Evolutionary conservation across 2,888 invertebrate species (phyloP), one percentile per base, ranked within the genome.

Genomic region (Baccha elongata): DNA sequence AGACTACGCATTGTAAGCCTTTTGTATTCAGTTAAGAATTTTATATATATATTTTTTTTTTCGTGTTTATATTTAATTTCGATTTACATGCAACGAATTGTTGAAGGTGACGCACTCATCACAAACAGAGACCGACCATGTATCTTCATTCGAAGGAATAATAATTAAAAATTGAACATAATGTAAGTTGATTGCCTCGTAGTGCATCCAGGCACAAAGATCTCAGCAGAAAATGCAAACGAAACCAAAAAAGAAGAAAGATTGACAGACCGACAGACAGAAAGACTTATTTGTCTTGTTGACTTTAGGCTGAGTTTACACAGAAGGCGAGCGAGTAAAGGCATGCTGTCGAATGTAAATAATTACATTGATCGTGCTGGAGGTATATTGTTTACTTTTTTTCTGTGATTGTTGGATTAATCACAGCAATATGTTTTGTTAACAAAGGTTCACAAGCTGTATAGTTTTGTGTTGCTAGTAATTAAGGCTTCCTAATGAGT

Each of bases 81-180:
- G 55, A 78, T 79, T 72, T 67, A 72, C 78, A 78, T 72, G 42
- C 37, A 76, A 76, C 35, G 55, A 76, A 55, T 68, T 65, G 19
- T 29, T 10, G 74, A 69, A 74, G 74, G 74, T 81, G 75, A 81
- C 80, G 80, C 58, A 58, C 44, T 64, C 60, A 53, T 46, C 52
- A 29, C 29, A 11, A 11, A 35, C 37, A 55, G 50, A 69, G 23
- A 42, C 53, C 19, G 5, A 46, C 23, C 44, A 37, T 19, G 37
- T 37, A 69, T 74, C 48, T 42, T 46, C 69, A 73, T 50, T 69
- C 48, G 58, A 74, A 52, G 37, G 75, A 75, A 75, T 81, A 75
- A 81, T 80, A 23, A 23, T 55, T 32, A 13, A 58, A 58, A 40
- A 44, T 53, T 35, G 40, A 58, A 58, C 58, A 58, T 23, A 58